Evolutionary conservation across 1,140 invertebrate species (phyloP).

Genomic region (Aphis gossypii): DNA sequence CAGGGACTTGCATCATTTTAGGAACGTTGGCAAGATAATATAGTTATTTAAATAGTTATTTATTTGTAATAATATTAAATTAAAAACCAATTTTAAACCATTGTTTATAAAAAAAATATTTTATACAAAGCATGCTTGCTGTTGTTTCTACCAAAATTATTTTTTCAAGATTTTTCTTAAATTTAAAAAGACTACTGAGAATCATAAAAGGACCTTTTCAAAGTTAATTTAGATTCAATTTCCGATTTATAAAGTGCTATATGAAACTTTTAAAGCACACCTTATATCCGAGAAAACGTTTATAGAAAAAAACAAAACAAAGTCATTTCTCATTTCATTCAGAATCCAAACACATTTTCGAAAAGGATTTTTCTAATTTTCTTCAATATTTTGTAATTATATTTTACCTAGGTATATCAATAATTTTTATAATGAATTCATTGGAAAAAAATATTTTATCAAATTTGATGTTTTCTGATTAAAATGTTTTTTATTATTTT

Average conservation of each 20-base stretch:
- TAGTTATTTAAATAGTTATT: neutral
- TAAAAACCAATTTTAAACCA: neutral
- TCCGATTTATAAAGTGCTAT: neutral
- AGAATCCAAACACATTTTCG: neutral
- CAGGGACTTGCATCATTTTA: neutral
- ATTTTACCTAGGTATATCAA: neutral
- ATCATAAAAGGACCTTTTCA: neutral
- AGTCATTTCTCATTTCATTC: neutral
- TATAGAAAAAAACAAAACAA: neutral
- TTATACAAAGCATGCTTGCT: neutral
- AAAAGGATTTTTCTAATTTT: neutral
- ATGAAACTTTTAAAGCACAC: neutral
- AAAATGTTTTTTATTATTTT: no score
- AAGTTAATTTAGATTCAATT: neutral
- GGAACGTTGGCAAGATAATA: neutral
- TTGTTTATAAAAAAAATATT: neutral
- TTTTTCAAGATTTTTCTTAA: neutral
- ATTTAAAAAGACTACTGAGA: neutral
- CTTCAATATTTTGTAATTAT: no score
- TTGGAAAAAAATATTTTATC: no score
- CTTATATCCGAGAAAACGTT: neutral
- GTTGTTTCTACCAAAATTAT: neutral
- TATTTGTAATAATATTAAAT: neutral
- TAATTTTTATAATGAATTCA: no score
- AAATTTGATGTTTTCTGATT: no score